Evolutionary conservation across 1,140 invertebrate species (phyloP).

Genomic region (Delia radicum): DNA sequence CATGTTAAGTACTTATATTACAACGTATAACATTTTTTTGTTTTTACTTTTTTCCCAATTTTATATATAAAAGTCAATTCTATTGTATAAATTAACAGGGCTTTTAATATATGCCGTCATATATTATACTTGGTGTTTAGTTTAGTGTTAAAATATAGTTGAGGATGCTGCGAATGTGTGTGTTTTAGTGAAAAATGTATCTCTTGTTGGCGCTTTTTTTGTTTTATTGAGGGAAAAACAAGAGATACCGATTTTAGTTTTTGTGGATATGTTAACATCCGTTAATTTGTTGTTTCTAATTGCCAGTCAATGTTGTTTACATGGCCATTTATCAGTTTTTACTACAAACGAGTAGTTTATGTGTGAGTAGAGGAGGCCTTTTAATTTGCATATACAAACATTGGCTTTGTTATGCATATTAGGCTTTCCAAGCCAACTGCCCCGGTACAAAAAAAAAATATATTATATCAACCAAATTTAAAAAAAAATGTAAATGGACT

Average conservation of each 20-base stretch:
- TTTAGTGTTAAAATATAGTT: background rate
- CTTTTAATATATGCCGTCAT: background rate
- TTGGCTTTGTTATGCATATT: background rate
- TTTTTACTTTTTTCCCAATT: background rate
- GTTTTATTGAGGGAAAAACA: background rate
- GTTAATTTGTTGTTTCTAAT: constrained; percentile 23
- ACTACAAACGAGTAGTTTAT: background rate
- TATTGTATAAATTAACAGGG: constrained; percentile 2
- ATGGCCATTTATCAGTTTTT: constrained; percentile 3
- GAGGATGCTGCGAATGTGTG: background rate
- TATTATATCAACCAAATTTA: too few species aligned
- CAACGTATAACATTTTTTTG: background rate
- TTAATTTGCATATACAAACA: background rate
- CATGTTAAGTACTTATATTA: constrained; percentile 9
- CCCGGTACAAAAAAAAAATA: too few species aligned
- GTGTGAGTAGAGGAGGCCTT: background rate
- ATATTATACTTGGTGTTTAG: background rate
- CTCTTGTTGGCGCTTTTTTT: background rate
- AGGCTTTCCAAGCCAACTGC: too few species aligned
- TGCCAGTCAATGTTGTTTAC: constrained; percentile 16
- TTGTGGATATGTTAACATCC: constrained; percentile 12
- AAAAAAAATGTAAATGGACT: too few species aligned
- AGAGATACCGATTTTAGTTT: background rate
- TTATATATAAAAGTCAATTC: constrained; percentile 8
- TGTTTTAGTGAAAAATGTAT: background rate